Evolutionary conservation across 2,888 invertebrate genomes (phyloP).

Genomic region (Drosophila heteroneura): DNA sequence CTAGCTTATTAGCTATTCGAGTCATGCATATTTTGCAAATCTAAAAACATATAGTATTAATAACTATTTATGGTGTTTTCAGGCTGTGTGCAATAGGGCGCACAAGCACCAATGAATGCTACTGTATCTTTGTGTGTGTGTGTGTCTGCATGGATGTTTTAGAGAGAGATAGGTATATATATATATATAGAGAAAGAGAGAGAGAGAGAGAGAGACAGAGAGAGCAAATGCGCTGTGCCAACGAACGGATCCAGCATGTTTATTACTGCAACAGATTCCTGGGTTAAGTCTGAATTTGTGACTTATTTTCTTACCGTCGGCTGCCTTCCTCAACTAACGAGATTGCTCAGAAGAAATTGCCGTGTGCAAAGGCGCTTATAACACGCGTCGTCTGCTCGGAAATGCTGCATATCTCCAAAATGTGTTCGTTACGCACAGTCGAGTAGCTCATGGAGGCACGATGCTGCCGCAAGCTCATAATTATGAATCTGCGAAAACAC

Average conservation of each 20-base stretch:
- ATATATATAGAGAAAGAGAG: conserved; percentile 9
- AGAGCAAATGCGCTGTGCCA: not conserved
- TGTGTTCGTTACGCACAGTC: conserved; percentile 71
- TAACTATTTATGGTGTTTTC: conserved; percentile 20
- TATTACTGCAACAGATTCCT: not conserved
- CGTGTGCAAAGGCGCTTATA: conserved; percentile 86
- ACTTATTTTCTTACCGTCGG: not conserved
- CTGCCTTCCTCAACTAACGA: not conserved
- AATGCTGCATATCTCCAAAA: conserved; percentile 86
- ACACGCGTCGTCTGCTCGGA: conserved; percentile 86
- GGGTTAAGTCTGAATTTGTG: not conserved
- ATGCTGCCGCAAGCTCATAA: conserved; percentile 77
- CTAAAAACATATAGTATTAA: conserved; percentile 2
- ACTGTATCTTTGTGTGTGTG: conserved; percentile 1
- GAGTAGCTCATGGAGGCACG: conserved; percentile 80
- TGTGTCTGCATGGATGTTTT: not conserved
- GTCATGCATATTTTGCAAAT: conserved; percentile 26
- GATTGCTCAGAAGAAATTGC: conserved; percentile 51
- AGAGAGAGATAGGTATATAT: conserved; percentile 4
- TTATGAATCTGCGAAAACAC: conserved; percentile 72
- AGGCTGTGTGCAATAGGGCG: conserved; percentile 33
- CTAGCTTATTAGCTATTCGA: conserved; percentile 23
- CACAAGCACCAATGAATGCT: conserved; percentile 31
- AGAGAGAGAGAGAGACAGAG: not conserved
- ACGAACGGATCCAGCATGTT: conserved; percentile 7